Base-by-base conservation (phyloP, 2,113 vertebrate species). In the Petroica traversi region DNA sequence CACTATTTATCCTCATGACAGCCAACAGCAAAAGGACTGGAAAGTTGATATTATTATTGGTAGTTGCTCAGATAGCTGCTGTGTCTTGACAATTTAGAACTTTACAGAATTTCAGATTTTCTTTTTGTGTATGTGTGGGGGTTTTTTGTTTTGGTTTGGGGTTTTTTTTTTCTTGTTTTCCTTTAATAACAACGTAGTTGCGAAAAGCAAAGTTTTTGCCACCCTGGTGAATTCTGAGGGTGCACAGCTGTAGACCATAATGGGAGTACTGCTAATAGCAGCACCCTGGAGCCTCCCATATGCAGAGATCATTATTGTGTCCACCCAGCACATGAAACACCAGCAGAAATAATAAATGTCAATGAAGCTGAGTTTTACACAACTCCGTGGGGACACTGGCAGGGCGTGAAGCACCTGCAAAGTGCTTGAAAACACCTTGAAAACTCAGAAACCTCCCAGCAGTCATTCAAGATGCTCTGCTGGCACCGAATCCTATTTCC, bases 331-430 rank as follows among this genome's bases (percentile, higher is more conserved):
- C 19, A 46, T 1, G 2, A 74, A 72, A 28, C 22, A 72, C 24
- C 41, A 51, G 40, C 36, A 93, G 61, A 75, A 80, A 75, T 48
- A 72, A 90, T 24, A 88, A 73, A 87, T 61, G 59, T 5, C 81
- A 68, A 93, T 12, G 26, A 80, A 68, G 28, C 5, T 23, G 34
- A 46, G 48, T 77, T 88, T 76, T 71, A 58, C 20, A 59, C 19
- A 61, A 19, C 10, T 40, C 83, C 28, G 5, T 1, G 1, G 24
- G 28, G 38, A 45, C 8, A 13, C 5, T 2, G 2, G 22, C 29
- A 23, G 51, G 40, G 29, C 33, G 49, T 2, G 28, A n/a, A 88
- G 59, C n/a, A 54, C 29, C 41, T 26, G 12, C 19, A 41, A 43
- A 29, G 33, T 5, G 17, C 2, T 1, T 48, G 52, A 59, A 73